A percentile compares a stretch with the other conserved stretches of the same genome.
Conservation (phyloP, 2,113 vertebrate species). For the Mionectes macconnelli region DNA sequence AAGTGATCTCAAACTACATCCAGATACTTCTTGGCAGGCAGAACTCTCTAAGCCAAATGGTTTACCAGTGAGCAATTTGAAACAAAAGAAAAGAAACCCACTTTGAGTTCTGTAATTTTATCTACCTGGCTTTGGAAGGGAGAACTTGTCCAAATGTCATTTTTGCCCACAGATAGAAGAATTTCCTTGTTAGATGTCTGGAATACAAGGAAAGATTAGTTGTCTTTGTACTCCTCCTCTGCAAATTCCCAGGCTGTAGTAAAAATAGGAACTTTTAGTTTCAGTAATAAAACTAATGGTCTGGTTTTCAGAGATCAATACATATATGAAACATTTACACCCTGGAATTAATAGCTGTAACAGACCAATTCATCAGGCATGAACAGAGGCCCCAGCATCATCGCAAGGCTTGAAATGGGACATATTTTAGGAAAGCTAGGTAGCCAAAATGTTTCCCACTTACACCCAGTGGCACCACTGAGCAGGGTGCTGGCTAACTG, state of each 20-base stretch:
- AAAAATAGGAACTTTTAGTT: neutral
- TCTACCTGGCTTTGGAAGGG: conserved; percentile 85
- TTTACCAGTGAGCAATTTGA: neutral
- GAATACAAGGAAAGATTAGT: conserved; percentile 20
- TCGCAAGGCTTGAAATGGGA: neutral
- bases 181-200: conserved; percentile 88
- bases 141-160: conserved; percentile 85
- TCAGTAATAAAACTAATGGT: neutral
- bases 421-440: neutral
- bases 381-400: neutral
- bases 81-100: neutral
- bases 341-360: neutral
- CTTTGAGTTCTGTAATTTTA: neutral
- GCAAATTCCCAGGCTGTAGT: neutral
- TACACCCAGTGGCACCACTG: neutral
- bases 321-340: neutral
- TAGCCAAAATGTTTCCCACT: neutral
- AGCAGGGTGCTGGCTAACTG: neutral
- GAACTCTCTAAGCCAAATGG: neutral
- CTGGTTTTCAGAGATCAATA: neutral
- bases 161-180: conserved; percentile 84
- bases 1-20: neutral
- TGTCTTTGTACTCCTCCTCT: neutral
- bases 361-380: neutral
- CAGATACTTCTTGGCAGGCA: neutral